Conservation (phyloP, 2,113 vertebrate genomes). For the Xyrauchen texanus region DNA sequence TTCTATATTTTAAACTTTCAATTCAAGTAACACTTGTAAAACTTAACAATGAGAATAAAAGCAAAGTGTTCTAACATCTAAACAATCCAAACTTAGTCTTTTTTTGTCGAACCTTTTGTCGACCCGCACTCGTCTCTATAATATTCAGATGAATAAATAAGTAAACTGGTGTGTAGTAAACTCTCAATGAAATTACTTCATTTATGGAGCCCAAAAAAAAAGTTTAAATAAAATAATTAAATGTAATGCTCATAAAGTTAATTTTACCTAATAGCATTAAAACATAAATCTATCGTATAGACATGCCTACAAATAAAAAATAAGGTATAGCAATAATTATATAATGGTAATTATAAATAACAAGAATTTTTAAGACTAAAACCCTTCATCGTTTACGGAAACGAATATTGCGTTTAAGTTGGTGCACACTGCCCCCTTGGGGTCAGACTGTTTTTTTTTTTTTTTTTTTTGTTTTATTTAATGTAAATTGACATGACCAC, state of each 20-base stretch:
- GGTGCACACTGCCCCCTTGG: conserved; percentile 28
- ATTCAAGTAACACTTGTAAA: background rate
- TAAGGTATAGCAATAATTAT: background rate
- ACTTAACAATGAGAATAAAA: background rate
- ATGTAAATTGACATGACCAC: background rate
- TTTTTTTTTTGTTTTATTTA: no score
- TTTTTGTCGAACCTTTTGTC: background rate
- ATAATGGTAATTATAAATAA: background rate
- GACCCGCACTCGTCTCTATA: background rate
- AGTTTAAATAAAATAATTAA: background rate
- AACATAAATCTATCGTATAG: no score
- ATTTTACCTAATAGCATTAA: no score
- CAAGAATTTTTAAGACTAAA: background rate
- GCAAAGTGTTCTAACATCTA: background rate
- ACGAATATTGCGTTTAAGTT: background rate
- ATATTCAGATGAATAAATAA: background rate
- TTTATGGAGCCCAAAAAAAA: background rate
- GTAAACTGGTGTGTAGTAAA: no score
- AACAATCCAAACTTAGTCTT: background rate
- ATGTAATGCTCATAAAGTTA: no score
- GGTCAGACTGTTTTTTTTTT: background rate
- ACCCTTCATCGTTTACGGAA: no score
- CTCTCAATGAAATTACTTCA: background rate
- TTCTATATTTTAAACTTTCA: background rate
- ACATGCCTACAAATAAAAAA: no score